phyloP scores from a whole-genome alignment of 2,797 vertebrate species.

The Mergus octosetaceus region DNA sequence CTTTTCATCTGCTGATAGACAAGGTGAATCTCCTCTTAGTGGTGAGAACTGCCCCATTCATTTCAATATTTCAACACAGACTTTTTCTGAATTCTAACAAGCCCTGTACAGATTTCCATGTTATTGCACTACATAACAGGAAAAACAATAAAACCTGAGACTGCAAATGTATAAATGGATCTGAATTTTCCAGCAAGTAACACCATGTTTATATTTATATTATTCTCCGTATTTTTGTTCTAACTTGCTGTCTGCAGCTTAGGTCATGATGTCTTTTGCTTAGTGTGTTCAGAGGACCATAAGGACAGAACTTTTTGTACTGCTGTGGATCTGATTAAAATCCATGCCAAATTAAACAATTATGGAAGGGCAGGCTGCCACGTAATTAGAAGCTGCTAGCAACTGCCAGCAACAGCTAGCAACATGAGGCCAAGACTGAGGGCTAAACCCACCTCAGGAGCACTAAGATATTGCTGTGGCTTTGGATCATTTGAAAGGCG shows the following conservation, averaged over 20 bases:
- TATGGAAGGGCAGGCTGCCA: background rate
- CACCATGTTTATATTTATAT: background rate
- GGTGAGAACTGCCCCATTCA: background rate
- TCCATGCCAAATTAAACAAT: conserved; percentile 32
- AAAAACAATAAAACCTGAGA: background rate
- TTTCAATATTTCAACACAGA: background rate
- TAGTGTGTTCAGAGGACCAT: background rate
- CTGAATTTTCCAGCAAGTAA: background rate
- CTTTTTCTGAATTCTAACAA: background rate
- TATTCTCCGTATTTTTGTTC: background rate
- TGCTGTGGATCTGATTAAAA: conserved; percentile 38
- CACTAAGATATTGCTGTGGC: background rate
- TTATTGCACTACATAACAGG: background rate
- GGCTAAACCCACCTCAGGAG: background rate
- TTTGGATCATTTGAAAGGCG: background rate
- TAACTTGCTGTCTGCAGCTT: background rate
- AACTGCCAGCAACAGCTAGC: no score
- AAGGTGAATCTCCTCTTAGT: background rate
- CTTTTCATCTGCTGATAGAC: background rate
- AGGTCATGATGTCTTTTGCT: background rate
- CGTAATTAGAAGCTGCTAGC: background rate
- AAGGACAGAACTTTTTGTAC: background rate
- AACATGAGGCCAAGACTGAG: background rate
- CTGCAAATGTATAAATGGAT: background rate
- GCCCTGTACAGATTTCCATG: background rate